A percentile compares a stretch with the other conserved stretches of the same genome.
Evolutionary conservation across 2,113 vertebrate genomes (phyloP).

Genomic region (Microcebus lehilahytsara): DNA sequence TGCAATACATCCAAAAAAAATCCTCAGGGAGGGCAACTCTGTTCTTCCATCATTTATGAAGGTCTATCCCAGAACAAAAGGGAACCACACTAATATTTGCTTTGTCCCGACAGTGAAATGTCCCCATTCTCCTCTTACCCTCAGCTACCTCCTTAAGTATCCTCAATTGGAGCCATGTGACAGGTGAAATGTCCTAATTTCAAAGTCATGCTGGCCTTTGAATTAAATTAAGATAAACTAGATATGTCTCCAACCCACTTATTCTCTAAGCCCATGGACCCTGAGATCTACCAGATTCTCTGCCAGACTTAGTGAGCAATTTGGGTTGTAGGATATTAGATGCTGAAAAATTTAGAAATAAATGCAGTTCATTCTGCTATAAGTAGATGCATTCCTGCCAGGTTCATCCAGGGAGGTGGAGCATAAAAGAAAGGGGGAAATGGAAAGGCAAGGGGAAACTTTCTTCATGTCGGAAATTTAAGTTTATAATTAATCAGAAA

Average conservation of each 20-base stretch:
- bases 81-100: accelerated
- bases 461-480: constrained; percentile 36
- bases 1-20: background rate
- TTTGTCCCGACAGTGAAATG: background rate
- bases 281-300: background rate
- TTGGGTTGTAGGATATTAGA: background rate
- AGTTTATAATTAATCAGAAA: constrained; percentile 24
- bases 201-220: background rate
- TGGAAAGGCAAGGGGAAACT: background rate
- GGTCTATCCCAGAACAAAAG: background rate
- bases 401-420: background rate
- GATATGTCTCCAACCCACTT: background rate
- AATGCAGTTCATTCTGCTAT: background rate
- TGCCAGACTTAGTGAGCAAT: background rate
- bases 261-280: background rate
- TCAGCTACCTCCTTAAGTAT: background rate
- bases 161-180: background rate
- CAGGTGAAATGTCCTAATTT: background rate
- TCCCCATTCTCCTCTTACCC: background rate
- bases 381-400: background rate
- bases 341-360: background rate
- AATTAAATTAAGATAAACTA: background rate
- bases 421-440: background rate
- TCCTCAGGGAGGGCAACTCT: background rate
- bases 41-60: background rate